These are phyloP conservation scores for Portunus trituberculatus DNA, from an alignment of 1,140 invertebrate species.

Conservation along the genomic window DNA sequence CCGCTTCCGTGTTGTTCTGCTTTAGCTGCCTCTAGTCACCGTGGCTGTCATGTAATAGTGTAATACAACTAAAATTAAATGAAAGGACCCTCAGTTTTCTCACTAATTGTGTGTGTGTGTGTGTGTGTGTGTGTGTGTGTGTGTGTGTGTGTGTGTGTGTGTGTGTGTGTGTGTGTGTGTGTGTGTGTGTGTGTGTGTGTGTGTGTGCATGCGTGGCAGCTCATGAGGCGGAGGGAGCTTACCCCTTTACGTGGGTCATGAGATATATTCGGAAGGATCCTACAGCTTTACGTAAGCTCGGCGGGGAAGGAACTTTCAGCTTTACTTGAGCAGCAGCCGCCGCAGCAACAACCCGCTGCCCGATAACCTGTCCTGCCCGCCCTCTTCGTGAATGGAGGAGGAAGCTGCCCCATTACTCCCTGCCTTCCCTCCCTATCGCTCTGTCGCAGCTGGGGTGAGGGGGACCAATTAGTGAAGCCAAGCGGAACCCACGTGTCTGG, in stretches of 20 bases:
- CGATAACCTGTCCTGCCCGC: background rate
- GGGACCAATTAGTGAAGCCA: background rate
- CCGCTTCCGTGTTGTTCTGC: no score
- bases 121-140: conserved; percentile 60
- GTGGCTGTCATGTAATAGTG: no score
- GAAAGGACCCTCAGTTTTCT: no score
- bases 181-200: conserved; percentile 47
- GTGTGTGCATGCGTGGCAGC: conserved; percentile 32
- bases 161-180: conserved; percentile 34
- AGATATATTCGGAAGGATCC: background rate
- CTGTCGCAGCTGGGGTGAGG: background rate
- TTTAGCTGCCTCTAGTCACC: no score
- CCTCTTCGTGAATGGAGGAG: background rate
- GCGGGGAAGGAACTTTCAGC: conserved; percentile 6
- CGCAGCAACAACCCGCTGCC: background rate
- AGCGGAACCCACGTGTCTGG: background rate
- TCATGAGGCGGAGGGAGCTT: background rate
- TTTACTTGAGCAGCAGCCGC: background rate
- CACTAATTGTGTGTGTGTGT: conserved; percentile 5
- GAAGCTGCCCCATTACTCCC: background rate
- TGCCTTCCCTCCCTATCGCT: background rate
- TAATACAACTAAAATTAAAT: no score
- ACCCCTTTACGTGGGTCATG: background rate
- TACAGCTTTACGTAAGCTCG: background rate
- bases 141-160: conserved; percentile 53